Evolutionary conservation across 2,113 vertebrate genomes (phyloP).

Genomic region (Pterocles orientalis): DNA sequence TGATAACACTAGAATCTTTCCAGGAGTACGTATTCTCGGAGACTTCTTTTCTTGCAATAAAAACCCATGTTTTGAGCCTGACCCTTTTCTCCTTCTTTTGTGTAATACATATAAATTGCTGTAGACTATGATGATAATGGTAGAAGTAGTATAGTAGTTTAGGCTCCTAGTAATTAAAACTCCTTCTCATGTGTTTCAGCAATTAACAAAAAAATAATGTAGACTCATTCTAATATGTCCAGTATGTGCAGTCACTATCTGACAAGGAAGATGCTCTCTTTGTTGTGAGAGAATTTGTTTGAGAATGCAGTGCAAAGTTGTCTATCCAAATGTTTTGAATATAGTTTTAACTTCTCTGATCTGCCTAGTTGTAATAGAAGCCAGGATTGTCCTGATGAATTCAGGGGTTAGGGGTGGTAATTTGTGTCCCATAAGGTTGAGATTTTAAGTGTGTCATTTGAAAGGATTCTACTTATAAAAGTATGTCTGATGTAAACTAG

Average conservation of each 20-base stretch:
- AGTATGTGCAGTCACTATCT: not conserved
- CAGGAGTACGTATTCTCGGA: not conserved
- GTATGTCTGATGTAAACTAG: not conserved
- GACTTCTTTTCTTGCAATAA: not conserved
- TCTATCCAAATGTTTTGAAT: not conserved
- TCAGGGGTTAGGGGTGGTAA: accelerated
- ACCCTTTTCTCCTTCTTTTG: not conserved
- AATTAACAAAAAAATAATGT: not conserved
- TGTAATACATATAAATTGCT: not conserved
- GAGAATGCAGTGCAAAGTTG: not conserved
- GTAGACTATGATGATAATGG: not conserved
- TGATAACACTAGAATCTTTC: not conserved
- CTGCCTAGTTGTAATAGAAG: not conserved
- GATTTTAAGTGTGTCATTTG: not conserved
- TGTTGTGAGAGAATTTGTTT: not conserved
- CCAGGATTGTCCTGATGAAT: not conserved
- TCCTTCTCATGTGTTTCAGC: not conserved
- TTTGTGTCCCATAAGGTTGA: not conserved
- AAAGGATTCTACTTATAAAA: not conserved
- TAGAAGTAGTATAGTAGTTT: not conserved
- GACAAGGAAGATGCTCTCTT: not conserved
- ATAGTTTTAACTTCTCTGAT: not conserved
- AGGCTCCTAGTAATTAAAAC: not conserved
- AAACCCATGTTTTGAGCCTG: not conserved
- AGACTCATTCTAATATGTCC: not conserved